Conservation (phyloP, 2,113 vertebrate genomes). For the Micromys minutus region DNA sequence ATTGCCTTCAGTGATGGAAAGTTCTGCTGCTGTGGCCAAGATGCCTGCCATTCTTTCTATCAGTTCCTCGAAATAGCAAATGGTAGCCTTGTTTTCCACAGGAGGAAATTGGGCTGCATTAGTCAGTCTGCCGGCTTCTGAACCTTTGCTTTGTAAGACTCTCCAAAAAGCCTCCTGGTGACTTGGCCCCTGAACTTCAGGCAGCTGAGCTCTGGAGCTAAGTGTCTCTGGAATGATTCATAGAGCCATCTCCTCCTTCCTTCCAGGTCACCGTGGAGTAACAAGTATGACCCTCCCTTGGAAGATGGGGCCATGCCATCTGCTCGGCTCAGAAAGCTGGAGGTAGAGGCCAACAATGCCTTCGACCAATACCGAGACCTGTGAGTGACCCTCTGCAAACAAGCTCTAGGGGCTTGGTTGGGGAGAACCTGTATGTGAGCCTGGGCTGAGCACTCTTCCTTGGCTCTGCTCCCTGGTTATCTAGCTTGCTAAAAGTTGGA, state of each 20-base stretch:
- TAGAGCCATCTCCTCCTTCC: not conserved
- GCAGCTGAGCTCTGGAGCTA: not conserved
- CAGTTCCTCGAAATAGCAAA: not conserved
- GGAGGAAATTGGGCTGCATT: not conserved
- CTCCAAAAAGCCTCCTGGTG: not conserved
- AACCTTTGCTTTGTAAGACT: not conserved
- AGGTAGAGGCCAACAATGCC: constrained; percentile 99
- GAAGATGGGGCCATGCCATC: constrained; percentile 99
- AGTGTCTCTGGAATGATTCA: not conserved
- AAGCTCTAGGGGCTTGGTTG: fast-evolving
- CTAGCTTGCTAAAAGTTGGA: not conserved
- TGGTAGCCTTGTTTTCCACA: not conserved
- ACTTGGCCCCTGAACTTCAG: not conserved
- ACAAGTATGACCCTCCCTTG: constrained; percentile 98
- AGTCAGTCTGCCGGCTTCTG: not conserved
- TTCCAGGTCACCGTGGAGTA: constrained; percentile 98
- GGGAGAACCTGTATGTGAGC: not conserved
- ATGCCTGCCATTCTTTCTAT: not conserved
- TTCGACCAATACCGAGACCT: constrained; percentile 99
- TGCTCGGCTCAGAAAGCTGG: constrained; percentile 96
- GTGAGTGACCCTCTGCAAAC: constrained; percentile 82
- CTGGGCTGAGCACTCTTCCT: not conserved
- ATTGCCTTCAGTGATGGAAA: constrained; percentile 30
- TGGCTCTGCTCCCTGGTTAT: not conserved
- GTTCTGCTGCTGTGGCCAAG: constrained; percentile 59